Conservation (phyloP, 1,140 invertebrate genomes). For the Wiebesia pumilae region DNA sequence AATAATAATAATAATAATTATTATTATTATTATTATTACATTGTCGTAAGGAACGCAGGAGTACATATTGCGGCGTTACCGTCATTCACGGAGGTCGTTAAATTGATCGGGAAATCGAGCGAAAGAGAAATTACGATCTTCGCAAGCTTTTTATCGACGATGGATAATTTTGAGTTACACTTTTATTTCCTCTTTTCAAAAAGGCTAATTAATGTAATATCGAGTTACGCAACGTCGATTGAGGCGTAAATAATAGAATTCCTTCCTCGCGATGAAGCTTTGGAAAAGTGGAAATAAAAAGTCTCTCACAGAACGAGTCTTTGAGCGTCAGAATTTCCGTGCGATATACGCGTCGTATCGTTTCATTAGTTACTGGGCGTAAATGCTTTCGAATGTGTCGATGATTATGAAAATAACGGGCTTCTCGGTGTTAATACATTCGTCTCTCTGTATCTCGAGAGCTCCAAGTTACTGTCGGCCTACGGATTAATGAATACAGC, state of each 20-base stretch:
- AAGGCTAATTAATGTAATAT: background rate
- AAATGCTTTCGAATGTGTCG: background rate
- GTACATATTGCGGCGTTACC: background rate
- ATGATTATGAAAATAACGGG: constrained; percentile 26
- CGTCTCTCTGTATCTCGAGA: no score
- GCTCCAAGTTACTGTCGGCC: background rate
- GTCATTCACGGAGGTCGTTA: no score
- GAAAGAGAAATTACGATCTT: no score
- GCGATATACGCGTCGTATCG: background rate
- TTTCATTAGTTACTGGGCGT: background rate
- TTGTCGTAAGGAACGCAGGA: no score
- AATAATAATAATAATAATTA: no score
- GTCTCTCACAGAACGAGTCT: background rate
- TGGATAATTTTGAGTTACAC: constrained; percentile 26
- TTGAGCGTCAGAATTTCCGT: background rate
- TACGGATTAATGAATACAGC: constrained; percentile 20
- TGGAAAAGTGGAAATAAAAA: background rate
- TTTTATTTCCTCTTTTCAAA: background rate
- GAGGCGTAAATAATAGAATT: background rate
- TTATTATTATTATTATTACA: no score
- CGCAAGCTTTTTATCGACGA: no score
- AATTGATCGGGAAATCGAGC: no score
- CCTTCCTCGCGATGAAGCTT: background rate
- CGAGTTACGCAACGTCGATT: no score
- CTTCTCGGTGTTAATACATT: constrained; percentile 19